Percentiles rank a stretch among this genome's conserved stretches.
These are phyloP conservation scores for Heliconius himera DNA, from an alignment of 1,140 invertebrate genomes.

Conservation along the genomic window DNA sequence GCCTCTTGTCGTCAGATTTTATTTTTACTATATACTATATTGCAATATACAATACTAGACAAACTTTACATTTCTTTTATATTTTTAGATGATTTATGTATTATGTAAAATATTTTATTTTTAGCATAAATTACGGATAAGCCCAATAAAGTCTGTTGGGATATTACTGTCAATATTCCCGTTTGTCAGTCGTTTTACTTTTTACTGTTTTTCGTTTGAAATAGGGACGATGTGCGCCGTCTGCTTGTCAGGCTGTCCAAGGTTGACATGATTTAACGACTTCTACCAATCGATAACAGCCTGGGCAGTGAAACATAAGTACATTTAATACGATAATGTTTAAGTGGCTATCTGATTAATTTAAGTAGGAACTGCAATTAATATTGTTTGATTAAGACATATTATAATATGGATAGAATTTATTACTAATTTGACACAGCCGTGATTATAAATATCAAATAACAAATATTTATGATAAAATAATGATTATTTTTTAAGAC, in stretches of 20 bases:
- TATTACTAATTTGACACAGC: background rate
- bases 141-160: background rate
- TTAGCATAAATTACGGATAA: background rate
- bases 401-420: no score
- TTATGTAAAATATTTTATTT: background rate
- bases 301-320: background rate
- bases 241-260: background rate
- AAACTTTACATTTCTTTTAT: background rate
- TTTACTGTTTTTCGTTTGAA: slow-evolving; percentile 5
- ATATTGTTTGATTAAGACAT: no score
- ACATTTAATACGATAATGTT: background rate
- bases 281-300: background rate
- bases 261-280: slow-evolving; percentile 10
- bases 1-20: background rate
- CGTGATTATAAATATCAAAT: background rate
- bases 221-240: background rate
- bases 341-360: background rate
- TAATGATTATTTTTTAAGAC: no score
- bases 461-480: no score
- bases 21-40: slow-evolving; percentile 8
- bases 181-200: background rate
- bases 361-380: background rate
- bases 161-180: background rate
- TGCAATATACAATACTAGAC: background rate
- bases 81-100: background rate